Evolutionary conservation across 2,888 invertebrate species (phyloP).

Genomic region (Andrena marginata): DNA sequence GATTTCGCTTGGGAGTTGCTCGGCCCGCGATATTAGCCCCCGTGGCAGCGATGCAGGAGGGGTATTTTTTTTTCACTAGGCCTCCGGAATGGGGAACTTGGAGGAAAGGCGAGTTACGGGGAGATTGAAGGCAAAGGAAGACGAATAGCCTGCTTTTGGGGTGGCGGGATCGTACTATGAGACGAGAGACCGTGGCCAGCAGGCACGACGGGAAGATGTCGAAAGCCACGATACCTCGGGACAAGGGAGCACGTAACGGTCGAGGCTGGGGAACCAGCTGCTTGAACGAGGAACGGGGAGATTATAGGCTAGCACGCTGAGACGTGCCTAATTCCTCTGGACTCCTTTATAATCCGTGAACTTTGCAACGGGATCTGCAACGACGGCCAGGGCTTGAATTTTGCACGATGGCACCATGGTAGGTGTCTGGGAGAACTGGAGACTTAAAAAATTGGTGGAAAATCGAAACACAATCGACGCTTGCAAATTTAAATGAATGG

Average conservation of each 20-base stretch:
- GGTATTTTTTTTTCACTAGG: conserved; percentile 31
- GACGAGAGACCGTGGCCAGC: conserved; percentile 19
- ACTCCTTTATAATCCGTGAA: conserved; percentile 7
- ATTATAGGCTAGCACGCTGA: conserved; percentile 20
- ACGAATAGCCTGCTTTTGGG: conserved; percentile 26
- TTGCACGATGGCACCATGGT: not conserved
- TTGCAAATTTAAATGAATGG: no score
- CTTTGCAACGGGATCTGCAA: not conserved
- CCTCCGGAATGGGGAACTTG: conserved; percentile 4
- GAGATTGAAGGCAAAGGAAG: conserved; percentile 40
- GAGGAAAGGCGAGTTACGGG: conserved; percentile 38
- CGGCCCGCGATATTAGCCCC: conserved; percentile 70
- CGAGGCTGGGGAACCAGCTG: conserved; percentile 6
- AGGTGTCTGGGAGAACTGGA: no score
- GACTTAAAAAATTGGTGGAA: not conserved
- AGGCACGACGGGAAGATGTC: conserved; percentile 23
- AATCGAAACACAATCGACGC: not conserved
- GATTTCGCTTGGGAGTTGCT: conserved; percentile 79
- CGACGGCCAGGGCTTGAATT: not conserved
- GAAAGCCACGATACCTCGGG: not conserved
- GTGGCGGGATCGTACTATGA: conserved; percentile 18
- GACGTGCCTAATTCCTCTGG: conserved; percentile 24
- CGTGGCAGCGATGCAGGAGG: conserved; percentile 52
- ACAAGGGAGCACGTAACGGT: not conserved
- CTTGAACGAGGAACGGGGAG: conserved; percentile 26